phyloP scores from a whole-genome alignment of 2,797 vertebrate species.

The Sebastes cheni region DNA sequence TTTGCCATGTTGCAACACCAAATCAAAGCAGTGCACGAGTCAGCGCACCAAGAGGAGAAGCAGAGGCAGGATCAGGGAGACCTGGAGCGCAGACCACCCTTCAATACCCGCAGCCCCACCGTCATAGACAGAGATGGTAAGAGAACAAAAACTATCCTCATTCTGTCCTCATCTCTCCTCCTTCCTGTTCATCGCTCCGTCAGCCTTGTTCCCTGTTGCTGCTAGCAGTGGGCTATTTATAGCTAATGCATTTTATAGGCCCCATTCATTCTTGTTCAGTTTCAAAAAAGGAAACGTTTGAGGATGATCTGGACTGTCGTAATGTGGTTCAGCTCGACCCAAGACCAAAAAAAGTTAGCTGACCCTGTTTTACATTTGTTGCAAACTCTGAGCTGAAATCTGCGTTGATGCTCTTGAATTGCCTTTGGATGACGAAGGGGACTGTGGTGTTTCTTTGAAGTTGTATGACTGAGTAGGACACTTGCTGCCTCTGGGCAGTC shows the following conservation, averaged over 20 bases:
- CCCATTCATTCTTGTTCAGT: constrained; percentile 29
- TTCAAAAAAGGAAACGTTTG: constrained; percentile 18
- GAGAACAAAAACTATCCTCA: constrained; percentile 18
- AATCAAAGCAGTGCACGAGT: constrained; percentile 95
- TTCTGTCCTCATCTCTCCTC: constrained; percentile 9
- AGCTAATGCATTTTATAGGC: constrained; percentile 35
- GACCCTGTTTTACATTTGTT: constrained; percentile 22
- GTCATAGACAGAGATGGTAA: constrained; percentile 92
- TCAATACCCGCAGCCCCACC: constrained; percentile 87
- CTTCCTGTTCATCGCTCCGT: constrained; percentile 4
- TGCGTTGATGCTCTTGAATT: constrained; percentile 1
- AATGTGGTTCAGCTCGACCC: constrained; percentile 19
- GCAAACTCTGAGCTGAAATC: constrained; percentile 9
- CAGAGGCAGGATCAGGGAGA: constrained; percentile 93
- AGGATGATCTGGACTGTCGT: constrained; percentile 16
- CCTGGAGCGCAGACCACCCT: constrained; percentile 84
- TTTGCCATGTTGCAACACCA: constrained; percentile 93
- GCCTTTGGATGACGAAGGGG: not conserved
- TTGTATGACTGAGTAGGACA: constrained; percentile 20
- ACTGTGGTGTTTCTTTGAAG: constrained; percentile 7
- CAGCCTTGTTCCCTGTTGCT: constrained; percentile 29
- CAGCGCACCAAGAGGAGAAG: constrained; percentile 91
- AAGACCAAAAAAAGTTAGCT: constrained; percentile 15
- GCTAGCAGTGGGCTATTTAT: constrained; percentile 41
- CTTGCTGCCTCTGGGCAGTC: constrained; percentile 29